Base-by-base conservation (phyloP, 1,140 invertebrate species). In the Drosophila leontia region DNA sequence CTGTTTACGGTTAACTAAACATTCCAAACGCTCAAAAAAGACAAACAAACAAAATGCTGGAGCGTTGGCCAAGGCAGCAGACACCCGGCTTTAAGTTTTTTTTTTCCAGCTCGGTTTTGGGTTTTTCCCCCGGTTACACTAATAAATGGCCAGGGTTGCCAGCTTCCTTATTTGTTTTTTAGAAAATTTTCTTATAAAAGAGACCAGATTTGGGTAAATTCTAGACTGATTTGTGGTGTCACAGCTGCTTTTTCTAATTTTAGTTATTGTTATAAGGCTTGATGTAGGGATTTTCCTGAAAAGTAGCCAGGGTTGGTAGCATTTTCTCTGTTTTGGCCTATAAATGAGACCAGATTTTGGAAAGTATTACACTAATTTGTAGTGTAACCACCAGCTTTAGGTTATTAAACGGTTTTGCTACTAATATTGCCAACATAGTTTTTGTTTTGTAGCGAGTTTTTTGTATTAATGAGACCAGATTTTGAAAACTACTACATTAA, bases 1-100 rank as follows among this genome's bases (percentile, higher is more conserved):
- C 80, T 80, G 68, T 82, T 87, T 87, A 83, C 84, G 84, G 83
- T 88, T 87, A 88, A 84, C 84, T 84, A 90, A 84, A 75, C 84
- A 88, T 88, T 88, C 84, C 84, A 90, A 87, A 83, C 67, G 64
- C 68, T 84, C 82, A 74, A 85, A 84, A 65, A 83, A 47, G 68
- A 68, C 48, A 48, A 61, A 72, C 53, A 55, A 55, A 55, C 34
- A 53, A 55, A 55, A 55, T 6, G 17, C 13, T 15, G 34, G 17
- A 23, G 0, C 29, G 42, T 13, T 44, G 19, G 44, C 55, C 23
- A 48, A 48, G 50, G 29, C 50, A 53, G 19, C 37, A 53, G 17
- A 53, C 51, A 53, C 51, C 51, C 45, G 29, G n/a, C 41, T 34
- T 68, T 47, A 17, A 34, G 69, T 59, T 29, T 17, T 35, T 35